phyloP scores from a whole-genome alignment of 2,797 vertebrate species.

The Pseudomugil gertrudae region DNA sequence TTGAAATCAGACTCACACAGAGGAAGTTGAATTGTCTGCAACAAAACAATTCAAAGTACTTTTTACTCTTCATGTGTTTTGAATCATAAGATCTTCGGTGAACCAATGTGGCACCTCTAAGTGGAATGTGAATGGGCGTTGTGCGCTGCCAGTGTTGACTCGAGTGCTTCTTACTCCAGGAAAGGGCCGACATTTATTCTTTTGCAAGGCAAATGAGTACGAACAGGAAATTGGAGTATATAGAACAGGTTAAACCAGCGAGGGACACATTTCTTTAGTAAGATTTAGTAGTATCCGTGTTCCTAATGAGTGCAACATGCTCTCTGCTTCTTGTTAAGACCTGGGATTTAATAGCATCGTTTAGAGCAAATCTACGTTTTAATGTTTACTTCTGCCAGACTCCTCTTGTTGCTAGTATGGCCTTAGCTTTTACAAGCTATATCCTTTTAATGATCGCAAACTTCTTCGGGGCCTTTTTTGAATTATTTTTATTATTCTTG shows the following conservation, averaged over 20 bases:
- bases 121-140: slow-evolving; percentile 5
- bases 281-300: slow-evolving; percentile 35
- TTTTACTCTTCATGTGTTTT: slow-evolving; percentile 10
- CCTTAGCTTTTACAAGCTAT: slow-evolving; percentile 74
- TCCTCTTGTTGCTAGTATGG: slow-evolving; percentile 65
- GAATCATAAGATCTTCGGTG: slow-evolving; percentile 13
- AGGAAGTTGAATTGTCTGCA: slow-evolving; percentile 10
- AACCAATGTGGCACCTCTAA: neutral
- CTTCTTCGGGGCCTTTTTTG: slow-evolving; percentile 42
- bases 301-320: slow-evolving; percentile 57
- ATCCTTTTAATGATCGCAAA: slow-evolving; percentile 63
- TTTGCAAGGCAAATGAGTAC: slow-evolving; percentile 23
- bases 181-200: slow-evolving; percentile 33
- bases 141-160: slow-evolving; percentile 34
- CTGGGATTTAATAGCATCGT: slow-evolving; percentile 64
- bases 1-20: no score
- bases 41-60: slow-evolving; percentile 20
- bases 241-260: slow-evolving; percentile 29
- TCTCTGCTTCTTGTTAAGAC: slow-evolving; percentile 60
- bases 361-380: slow-evolving; percentile 59
- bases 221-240: slow-evolving; percentile 49
- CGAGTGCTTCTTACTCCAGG: slow-evolving; percentile 7
- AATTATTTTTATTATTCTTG: slow-evolving; percentile 5
- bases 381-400: slow-evolving; percentile 62
- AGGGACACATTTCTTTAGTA: slow-evolving; percentile 41